Evolutionary conservation across 2,113 vertebrate genomes (phyloP).

Genomic region (Urocynchramus pylzowi): DNA sequence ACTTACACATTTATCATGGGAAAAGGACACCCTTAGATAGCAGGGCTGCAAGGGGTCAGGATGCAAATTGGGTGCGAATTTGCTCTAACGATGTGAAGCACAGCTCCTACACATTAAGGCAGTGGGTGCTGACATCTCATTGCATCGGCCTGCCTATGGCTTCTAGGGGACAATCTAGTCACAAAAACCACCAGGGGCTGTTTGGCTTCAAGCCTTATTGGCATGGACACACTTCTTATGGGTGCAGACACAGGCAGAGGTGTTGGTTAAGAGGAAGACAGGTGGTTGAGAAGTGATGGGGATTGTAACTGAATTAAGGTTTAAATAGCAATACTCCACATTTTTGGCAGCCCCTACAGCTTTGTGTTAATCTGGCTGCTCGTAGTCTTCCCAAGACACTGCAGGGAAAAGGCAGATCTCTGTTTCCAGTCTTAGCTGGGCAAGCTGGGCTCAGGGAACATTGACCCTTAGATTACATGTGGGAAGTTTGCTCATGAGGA

Average conservation of each 20-base stretch:
- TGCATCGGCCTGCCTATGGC: neutral
- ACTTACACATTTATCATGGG: neutral
- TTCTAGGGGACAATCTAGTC: neutral
- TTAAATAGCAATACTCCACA: neutral
- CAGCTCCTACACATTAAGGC: neutral
- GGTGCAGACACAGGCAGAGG: neutral
- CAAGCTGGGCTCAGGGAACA: neutral
- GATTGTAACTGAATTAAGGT: neutral
- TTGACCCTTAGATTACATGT: accelerated
- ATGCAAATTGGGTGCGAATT: slow-evolving; percentile 14
- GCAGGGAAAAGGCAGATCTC: neutral
- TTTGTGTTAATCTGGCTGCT: neutral
- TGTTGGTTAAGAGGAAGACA: neutral
- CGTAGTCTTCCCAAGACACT: neutral
- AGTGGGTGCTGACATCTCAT: neutral
- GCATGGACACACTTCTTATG: neutral
- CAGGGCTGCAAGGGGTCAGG: neutral
- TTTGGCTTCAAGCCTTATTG: neutral
- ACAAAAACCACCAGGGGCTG: neutral
- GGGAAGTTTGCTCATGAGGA: neutral
- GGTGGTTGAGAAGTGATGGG: neutral
- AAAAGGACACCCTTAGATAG: neutral
- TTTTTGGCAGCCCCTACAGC: neutral
- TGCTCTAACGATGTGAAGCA: neutral
- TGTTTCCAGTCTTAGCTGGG: neutral